These are phyloP conservation scores for Nebria brevicollis DNA, from an alignment of 2,888 invertebrate species.

Conservation along the genomic window DNA sequence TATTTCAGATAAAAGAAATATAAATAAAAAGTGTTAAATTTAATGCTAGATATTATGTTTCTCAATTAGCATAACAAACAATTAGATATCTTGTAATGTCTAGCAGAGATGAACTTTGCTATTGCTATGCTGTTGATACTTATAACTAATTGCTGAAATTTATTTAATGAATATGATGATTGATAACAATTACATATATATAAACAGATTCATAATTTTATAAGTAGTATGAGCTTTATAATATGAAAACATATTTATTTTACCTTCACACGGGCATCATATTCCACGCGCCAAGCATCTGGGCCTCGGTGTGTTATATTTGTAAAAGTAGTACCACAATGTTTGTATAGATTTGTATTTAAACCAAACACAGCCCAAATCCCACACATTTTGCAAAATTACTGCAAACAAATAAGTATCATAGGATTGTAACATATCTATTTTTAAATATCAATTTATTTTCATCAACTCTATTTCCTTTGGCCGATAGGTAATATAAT, in stretches of 20 bases:
- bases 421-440: not conserved
- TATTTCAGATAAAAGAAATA: not conserved
- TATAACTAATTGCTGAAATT: not conserved
- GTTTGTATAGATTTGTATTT: constrained; percentile 66
- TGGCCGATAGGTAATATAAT: not conserved
- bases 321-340: constrained; percentile 71
- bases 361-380: constrained; percentile 81
- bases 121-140: not conserved
- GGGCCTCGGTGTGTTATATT: constrained; percentile 78
- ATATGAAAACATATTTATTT: constrained; percentile 25
- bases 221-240: not conserved
- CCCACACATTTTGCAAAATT: constrained; percentile 71
- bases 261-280: constrained; percentile 72
- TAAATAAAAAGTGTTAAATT: not conserved
- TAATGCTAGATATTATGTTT: too few species aligned
- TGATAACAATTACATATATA: not conserved
- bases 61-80: not conserved
- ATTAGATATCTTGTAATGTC: not conserved
- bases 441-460: constrained; percentile 5
- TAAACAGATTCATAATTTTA: not conserved
- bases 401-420: constrained; percentile 17
- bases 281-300: constrained; percentile 79
- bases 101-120: not conserved
- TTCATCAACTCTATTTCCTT: not conserved
- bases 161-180: not conserved